Evolutionary conservation across 2,888 invertebrate species (phyloP), one percentile per base, ranked within the genome.

Genomic region (Dicyrtomina minuta): DNA sequence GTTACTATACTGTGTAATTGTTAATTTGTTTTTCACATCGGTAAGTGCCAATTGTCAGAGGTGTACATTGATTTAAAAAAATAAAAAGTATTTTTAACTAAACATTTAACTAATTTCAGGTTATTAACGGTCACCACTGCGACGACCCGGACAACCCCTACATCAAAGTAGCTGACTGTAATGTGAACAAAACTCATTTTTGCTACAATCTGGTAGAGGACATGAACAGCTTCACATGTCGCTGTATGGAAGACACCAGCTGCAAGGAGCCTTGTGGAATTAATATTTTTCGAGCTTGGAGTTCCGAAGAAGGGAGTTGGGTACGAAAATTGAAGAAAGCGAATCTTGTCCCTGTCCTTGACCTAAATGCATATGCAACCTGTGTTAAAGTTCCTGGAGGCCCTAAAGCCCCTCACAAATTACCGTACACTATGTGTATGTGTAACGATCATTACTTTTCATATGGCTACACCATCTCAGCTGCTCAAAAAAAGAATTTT

Each of bases 371-470:
- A 2, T 62, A 62, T n/a, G 26, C 44, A 2, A 26, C 12, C 12
- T 62, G 62, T 62, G 33, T 12, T 1, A 49, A 49, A 20, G 26
- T 62, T 1, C 62, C 62, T 2, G n/a, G 13, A 6, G n/a, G 13
- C 1, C 44, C 44, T 4, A 15, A 26, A 20, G 8, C 5, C 2
- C 62, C 62, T n/a, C 62, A 62, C 17, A 43, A 44, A n/a, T 27
- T 43, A 15, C 22, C 44, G n/a, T 62, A 62, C 49, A 62, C 62
- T 2, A 62, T 62, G 62, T 62, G 62, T 26, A 62, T 62, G 62
- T 62, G 62, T 22, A 62, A 51, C 51, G 62, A 62, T 33, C 62
- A 62, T 22, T 62, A 62, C 51, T 62, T 33, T 51, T 62, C 62
- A 8, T 62, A n/a, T 24, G 62, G 33, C 3, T 49, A 33, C 49